A percentile compares a stretch with the other conserved stretches of the same genome.
phyloP scores from a whole-genome alignment of 2,888 invertebrate genomes.

The Acronicta psi region DNA sequence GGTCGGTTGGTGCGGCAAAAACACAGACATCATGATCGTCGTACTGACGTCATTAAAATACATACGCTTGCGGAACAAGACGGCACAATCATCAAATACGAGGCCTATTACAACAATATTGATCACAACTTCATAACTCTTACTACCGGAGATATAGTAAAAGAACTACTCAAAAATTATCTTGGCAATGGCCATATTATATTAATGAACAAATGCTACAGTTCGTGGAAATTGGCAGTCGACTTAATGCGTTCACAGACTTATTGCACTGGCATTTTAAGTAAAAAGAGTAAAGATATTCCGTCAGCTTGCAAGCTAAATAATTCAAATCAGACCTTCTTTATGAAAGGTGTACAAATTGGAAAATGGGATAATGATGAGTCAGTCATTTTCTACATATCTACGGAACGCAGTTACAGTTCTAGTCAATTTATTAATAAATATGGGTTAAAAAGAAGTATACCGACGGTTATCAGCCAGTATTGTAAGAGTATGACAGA shows the following conservation, averaged over 20 bases:
- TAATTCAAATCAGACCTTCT: slow-evolving; percentile 15
- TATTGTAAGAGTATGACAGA: slow-evolving; percentile 26
- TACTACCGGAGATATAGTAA: slow-evolving; percentile 1
- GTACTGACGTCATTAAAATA: slow-evolving; percentile 6
- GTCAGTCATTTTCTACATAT: slow-evolving; percentile 21
- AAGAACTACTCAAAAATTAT: background rate
- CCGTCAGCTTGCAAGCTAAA: slow-evolving; percentile 5
- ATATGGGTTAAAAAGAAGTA: background rate
- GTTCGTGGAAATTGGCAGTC: slow-evolving; percentile 20
- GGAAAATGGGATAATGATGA: slow-evolving; percentile 22
- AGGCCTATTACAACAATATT: slow-evolving; percentile 7
- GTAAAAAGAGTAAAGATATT: slow-evolving; percentile 23
- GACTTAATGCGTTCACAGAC: slow-evolving; percentile 25
- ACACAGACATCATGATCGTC: slow-evolving; percentile 8
- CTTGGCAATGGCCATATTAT: slow-evolving; percentile 22
- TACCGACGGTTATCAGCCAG: slow-evolving; percentile 18
- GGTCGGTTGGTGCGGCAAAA: slow-evolving; percentile 16
- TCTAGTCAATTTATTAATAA: background rate
- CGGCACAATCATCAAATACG: slow-evolving; percentile 30
- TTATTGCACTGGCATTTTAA: slow-evolving; percentile 36
- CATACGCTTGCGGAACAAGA: slow-evolving; percentile 29
- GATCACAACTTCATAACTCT: slow-evolving; percentile 4
- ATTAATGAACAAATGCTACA: slow-evolving; percentile 41
- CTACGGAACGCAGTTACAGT: slow-evolving; percentile 26
- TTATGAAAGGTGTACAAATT: slow-evolving; percentile 19